A percentile compares a stretch with the other conserved stretches of the same genome.
Conservation (phyloP, 2,888 invertebrate species). For the Luperina testacea region DNA sequence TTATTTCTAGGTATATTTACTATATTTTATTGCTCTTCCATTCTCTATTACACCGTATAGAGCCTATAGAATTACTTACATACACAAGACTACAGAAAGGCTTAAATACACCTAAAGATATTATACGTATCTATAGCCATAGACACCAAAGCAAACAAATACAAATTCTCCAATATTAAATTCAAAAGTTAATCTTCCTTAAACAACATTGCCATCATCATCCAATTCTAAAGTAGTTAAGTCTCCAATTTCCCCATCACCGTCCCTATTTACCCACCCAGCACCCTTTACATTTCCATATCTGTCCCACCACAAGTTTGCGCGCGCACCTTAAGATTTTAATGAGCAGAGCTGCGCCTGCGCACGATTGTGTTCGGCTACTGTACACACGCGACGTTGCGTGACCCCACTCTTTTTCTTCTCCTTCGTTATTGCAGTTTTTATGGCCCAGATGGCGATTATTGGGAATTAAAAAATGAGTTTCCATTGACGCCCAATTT, state of each 20-base stretch:
- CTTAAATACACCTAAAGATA: not conserved
- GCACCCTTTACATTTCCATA: constrained; percentile 57
- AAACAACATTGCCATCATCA: not conserved
- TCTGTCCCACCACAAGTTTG: constrained; percentile 58
- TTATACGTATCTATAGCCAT: not conserved
- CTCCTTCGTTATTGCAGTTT: constrained; percentile 68
- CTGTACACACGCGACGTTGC: constrained; percentile 87
- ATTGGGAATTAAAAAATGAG: constrained; percentile 61
- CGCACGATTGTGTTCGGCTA: constrained; percentile 72
- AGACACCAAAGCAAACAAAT: not conserved
- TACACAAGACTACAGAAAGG: not conserved
- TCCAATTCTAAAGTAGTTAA: not conserved
- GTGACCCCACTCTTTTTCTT: constrained; percentile 77
- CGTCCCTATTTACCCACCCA: constrained; percentile 37
- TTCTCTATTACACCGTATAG: not conserved
- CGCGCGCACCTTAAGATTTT: constrained; percentile 66
- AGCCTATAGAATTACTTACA: not conserved
- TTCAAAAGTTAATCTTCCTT: too few species aligned
- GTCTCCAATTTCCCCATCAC: constrained; percentile 29
- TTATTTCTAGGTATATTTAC: not conserved
- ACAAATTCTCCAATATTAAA: not conserved
- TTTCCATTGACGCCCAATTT: constrained; percentile 53
- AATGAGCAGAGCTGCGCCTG: constrained; percentile 64
- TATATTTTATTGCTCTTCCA: not conserved
- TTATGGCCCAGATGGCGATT: constrained; percentile 62